Evolutionary conservation across 2,888 invertebrate species (phyloP), one percentile per base, ranked within the genome.

Genomic region (Thysanoteuthis rhombus): DNA sequence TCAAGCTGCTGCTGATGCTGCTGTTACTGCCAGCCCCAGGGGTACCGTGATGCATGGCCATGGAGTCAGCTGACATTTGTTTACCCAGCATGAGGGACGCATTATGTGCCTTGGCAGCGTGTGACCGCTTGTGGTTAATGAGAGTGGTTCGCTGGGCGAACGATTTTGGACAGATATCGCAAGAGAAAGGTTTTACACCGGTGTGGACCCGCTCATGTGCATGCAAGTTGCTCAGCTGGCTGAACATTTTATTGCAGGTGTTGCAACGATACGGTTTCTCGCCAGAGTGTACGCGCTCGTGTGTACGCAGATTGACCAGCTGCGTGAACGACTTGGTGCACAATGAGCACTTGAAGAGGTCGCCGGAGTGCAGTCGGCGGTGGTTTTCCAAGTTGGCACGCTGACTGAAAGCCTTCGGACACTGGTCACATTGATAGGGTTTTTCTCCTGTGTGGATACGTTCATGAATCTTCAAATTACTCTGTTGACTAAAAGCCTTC

Each of bases 261-360:
- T 42, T 45, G 39, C 93, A 93, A 28, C 45, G 45, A 58, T 93
- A 93, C 39, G 58, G 75, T 16, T 90, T 93, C 58, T 93, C 93
- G 22, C 93, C 93, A 58, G 93, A 89, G 93, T 93, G 93, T 8
- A 89, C 89, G 5, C 93, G 45, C 75, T 52, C 90, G 93, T 93
- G 93, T 8, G 90, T 58, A 58, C 45, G 42, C 32, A 93, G 89
- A 42, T 89, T 90, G 40, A 42, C 45, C 58, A 52, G 45, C 52
- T 89, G 52, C 39, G 93, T 89, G 75, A 93, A 93, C 45, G 89
- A 58, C 89, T 93, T 93, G 32, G 36, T 42, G 75, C 93, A 93
- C 75, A 89, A 39, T 42, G 75, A 42, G 39, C 93, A 93, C 89
- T 89, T 90, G 40, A 52, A 93, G 40, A 58, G 93, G 42, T 93